Conservation (phyloP, 2,888 invertebrate species). For the Archips crataeganus region DNA sequence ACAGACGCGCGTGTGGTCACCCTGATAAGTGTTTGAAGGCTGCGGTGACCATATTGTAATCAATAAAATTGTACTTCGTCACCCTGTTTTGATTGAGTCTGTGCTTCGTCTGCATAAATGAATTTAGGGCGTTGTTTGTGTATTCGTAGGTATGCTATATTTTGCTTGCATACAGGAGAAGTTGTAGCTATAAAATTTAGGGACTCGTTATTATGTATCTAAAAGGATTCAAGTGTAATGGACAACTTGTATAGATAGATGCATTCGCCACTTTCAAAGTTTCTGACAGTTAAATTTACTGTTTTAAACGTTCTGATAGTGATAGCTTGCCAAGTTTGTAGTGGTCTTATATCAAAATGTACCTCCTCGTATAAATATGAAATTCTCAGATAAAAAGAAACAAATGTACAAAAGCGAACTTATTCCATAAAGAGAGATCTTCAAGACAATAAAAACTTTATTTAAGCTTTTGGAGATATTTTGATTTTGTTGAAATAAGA, state of each 20-base stretch:
- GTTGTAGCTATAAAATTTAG: not conserved
- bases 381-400: too few relatives aligned
- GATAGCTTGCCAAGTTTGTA: not conserved
- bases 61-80: slow-evolving; percentile 21
- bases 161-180: not conserved
- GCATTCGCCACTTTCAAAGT: too few relatives aligned
- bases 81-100: slow-evolving; percentile 13
- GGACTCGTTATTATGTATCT: not conserved
- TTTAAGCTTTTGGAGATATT: too few relatives aligned
- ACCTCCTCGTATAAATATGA: too few relatives aligned
- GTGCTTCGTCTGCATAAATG: slow-evolving; percentile 18
- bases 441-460: too few relatives aligned
- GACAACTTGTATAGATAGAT: too few relatives aligned
- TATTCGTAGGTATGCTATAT: not conserved
- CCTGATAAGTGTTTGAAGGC: slow-evolving; percentile 71
- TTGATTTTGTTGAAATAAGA: not conserved
- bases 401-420: too few relatives aligned
- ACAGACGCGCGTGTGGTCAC: slow-evolving; percentile 74
- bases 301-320: too few relatives aligned
- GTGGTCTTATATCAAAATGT: too few relatives aligned
- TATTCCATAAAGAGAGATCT: too few relatives aligned
- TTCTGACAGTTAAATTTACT: too few relatives aligned
- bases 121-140: slow-evolving; percentile 5
- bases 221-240: not conserved
- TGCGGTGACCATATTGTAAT: slow-evolving; percentile 56